Conservation (phyloP, 2,797 vertebrate species). For the Pangasius mekongensis region DNA sequence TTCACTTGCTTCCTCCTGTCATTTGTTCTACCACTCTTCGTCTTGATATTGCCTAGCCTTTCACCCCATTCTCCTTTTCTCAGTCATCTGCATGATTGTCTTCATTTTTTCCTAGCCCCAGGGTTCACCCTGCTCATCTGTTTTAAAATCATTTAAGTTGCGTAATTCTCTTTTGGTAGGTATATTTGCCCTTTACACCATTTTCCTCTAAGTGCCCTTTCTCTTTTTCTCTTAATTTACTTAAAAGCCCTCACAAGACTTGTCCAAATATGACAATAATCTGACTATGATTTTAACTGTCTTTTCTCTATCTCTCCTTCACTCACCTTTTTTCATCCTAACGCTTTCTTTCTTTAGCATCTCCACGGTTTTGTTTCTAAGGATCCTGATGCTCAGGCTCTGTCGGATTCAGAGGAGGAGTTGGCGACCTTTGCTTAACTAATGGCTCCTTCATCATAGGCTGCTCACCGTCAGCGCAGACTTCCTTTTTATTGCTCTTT, state of each 20-base stretch:
- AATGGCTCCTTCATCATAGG: conserved; percentile 78
- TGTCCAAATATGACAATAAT: neutral
- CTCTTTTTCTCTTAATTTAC: neutral
- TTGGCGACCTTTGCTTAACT: conserved; percentile 85
- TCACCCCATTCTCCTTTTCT: neutral
- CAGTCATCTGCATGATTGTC: conserved; percentile 11
- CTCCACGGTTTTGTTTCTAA: conserved; percentile 58
- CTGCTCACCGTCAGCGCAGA: conserved; percentile 61
- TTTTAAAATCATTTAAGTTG: conserved; percentile 10
- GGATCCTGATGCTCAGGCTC: conserved; percentile 63
- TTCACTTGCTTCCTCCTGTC: conserved; percentile 49
- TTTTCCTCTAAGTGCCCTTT: conserved; percentile 13
- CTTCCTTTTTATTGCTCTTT: conserved; percentile 76
- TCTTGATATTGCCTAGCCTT: neutral
- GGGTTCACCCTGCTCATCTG: neutral
- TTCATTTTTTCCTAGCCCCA: neutral
- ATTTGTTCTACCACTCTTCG: conserved; percentile 38
- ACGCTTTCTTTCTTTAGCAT: conserved; percentile 47
- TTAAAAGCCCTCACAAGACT: neutral
- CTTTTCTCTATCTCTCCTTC: conserved; percentile 18
- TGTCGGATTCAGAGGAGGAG: conserved; percentile 75
- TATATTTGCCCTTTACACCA: neutral
- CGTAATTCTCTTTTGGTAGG: neutral
- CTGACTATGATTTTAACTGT: neutral
- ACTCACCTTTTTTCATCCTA: neutral